Base-by-base conservation (phyloP, 2,113 vertebrate genomes). In the Pao palembangensis region DNA sequence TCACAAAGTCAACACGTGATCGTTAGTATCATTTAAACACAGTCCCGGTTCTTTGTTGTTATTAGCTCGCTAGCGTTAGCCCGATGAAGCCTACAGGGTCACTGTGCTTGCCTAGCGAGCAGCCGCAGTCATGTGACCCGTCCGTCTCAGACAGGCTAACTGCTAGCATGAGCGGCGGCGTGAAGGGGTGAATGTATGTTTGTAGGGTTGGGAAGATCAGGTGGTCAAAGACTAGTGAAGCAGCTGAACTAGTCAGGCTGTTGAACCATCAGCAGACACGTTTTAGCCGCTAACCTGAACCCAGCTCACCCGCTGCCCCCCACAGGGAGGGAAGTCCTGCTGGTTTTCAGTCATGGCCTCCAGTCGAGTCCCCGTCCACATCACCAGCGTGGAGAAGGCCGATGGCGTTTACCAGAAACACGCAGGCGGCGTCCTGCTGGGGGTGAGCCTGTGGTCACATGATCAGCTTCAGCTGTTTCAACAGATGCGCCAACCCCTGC, bases 301-400 rank as follows among this genome's bases (percentile, higher is more conserved):
- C 5, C 28, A 31, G 3, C 25, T 6, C 25, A 6, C 6, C 42
- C 0, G 42, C 19, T 18, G 11, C 54, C 16, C 57, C 49, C 38
- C 2, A 1, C 78, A 99, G 96, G 96, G 94, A 19, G 73, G 82
- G 55, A 85, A 74, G 8, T 71, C 94, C 8, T 93, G 92, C 76
- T 98, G 95, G 95, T 94, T 98, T 71, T 93, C 95, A 4, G 92
- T 98, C 0, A 13, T 98, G 69, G 92, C 91, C 20, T 96, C 95
- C 16, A 87, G 83, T 64, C 60, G 59, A 5, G 62, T 98, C 61
- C 94, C 95, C 0, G 87, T 95, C 41, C 91, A 91, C 10, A 25
- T 95, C 73, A 93, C 92, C 72, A 83, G 69, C 16, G 17, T 93
- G 72, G 92, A 92, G 25, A 92, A 89, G 1, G 95, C 91, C 0